Evolutionary conservation across 1,140 invertebrate genomes (phyloP), one percentile per base, ranked within the genome.

Genomic region (Chymomyza costata): DNA sequence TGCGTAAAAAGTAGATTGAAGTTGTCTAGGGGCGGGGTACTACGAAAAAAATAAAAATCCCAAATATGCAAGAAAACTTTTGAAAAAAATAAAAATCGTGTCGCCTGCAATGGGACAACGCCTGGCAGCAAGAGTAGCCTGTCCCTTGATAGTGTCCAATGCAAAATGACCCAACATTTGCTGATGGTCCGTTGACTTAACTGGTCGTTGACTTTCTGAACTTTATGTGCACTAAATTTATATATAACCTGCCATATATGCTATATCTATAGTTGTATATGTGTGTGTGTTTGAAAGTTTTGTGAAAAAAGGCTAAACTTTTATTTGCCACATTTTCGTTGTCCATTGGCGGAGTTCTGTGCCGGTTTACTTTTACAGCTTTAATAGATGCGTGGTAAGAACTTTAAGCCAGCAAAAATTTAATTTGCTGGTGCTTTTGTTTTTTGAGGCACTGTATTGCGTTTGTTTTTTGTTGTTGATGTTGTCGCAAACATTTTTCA

Each of bases 131-230:
- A n/a, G n/a, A n/a, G n/a, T n/a, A n/a, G n/a, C n/a, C n/a, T n/a
- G n/a, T n/a, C n/a, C n/a, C n/a, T n/a, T n/a, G n/a, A n/a, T n/a
- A n/a, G 21, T 25, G 21, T 8, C 21, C 21, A 25, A 25, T 25
- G 21, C 21, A 25, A 25, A 25, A 8, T 8, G 21, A 25, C 21
- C 25, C 5, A 10, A 6, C 25, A 10, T 28, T 28, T 28, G 5
- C 5, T 10, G 5, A 28, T 28, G 25, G 25, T 59, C 53, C 61
- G 71, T 73, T 80, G 71, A 80, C 71, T 78, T 78, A 78, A 78
- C 73, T 81, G 73, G 74, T 80, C 73, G 67, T 80, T 78, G 73
- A 78, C 73, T 80, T 73, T 55, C 28, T 45, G 64, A 78, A 71
- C 73, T 80, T 80, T 78, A 66, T 55, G 59, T 55, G 71, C 71